Base-by-base conservation (phyloP, 2,888 invertebrate genomes). In the Xestia ashworthii region DNA sequence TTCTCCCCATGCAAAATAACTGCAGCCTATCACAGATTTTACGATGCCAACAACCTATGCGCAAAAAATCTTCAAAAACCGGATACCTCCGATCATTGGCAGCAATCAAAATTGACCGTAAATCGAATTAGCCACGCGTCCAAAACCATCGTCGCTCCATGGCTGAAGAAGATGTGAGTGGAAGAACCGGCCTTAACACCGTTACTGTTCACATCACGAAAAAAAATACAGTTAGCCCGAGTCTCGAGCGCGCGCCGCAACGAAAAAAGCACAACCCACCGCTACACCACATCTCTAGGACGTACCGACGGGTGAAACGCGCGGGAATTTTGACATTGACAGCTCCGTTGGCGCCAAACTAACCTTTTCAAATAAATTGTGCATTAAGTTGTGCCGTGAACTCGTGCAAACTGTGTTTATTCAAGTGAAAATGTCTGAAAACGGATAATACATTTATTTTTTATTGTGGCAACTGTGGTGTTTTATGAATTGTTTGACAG, bases 161-260 rank as follows among this genome's bases (percentile, higher is more conserved):
- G 82, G 89, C 74, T 89, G 92, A 90, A 89, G 93, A 93, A 92
- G 94, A 94, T 91, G 90, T 90, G 86, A 88, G 87, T 89, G 88
- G 91, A 84, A 93, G 92, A 95, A 95, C 95, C 95, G 95, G 95
- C 94, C 91, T 90, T 73, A 83, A 85, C 93, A 94, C 96, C 95
- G 96, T 96, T 96, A 96, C 92, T 89, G 91, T 90, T 93, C 89
- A 93, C 92, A 95, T 93, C 95, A 95, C 95, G 94, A 96, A 96
- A 96, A 96, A 93, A 96, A 96, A 93, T 96, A 96, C 96, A 95
- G 96, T 96, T 96, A 96, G 85, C 90, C 88, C 84, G 84, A 91
- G 93, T 89, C 90, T 91, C 93, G 93, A 92, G 92, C 92, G 91
- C 90, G 91, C 91, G 89, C 89, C 90, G 92, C 93, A 86, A 89